Conservation (phyloP, 2,888 invertebrate genomes). For the Micropterix aruncella region DNA sequence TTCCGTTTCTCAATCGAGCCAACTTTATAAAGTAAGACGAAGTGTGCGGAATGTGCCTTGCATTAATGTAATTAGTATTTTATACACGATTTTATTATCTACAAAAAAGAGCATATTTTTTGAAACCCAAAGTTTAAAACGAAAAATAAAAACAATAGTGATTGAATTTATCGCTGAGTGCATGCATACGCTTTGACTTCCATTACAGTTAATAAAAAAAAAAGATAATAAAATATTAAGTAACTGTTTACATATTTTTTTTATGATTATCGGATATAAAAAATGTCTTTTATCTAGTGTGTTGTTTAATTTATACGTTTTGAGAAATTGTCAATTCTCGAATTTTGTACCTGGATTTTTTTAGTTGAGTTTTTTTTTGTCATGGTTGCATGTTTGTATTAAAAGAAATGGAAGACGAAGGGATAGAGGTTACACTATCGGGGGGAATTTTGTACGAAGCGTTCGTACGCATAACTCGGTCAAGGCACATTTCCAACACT, state of each 20-base stretch:
- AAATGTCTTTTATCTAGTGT: slow-evolving; percentile 2
- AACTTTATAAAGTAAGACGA: not conserved
- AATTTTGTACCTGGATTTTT: slow-evolving; percentile 43
- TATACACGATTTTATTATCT: slow-evolving; percentile 30
- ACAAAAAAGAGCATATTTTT: not conserved
- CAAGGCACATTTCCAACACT: slow-evolving; percentile 44
- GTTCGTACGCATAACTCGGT: too few species aligned
- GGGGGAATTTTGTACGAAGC: too few species aligned
- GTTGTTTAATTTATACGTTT: slow-evolving; percentile 5
- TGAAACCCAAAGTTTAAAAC: not conserved
- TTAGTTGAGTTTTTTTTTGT: slow-evolving; percentile 1
- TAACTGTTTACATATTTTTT: slow-evolving; percentile 2
- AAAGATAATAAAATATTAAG: slow-evolving; percentile 1
- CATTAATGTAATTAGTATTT: slow-evolving; percentile 31
- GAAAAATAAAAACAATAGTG: slow-evolving; percentile 3
- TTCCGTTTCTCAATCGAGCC: not conserved
- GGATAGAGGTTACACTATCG: too few species aligned
- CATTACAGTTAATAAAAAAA: slow-evolving; percentile 5
- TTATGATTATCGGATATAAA: not conserved
- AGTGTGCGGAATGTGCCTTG: slow-evolving; percentile 44
- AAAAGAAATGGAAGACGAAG: too few species aligned
- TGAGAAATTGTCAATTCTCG: slow-evolving; percentile 25
- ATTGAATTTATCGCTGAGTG: not conserved
- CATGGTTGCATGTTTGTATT: too few species aligned
- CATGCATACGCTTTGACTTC: slow-evolving; percentile 6